These are phyloP conservation scores for Carterocephalus palaemon DNA, from an alignment of 2,888 invertebrate genomes.

Conservation along the genomic window DNA sequence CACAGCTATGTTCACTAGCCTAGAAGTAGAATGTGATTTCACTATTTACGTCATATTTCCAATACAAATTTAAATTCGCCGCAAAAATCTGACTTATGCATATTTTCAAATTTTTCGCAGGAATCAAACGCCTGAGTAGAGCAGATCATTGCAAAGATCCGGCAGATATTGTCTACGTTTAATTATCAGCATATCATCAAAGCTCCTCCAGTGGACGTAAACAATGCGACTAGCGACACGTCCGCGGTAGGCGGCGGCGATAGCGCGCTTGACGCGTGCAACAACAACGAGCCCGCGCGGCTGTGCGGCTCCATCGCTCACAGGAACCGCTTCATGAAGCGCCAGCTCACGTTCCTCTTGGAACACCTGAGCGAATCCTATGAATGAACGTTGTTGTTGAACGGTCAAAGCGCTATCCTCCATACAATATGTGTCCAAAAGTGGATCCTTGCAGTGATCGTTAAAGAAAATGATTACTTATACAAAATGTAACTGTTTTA, in stretches of 20 bases:
- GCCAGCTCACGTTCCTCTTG: constrained; percentile 79
- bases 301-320: constrained; percentile 74
- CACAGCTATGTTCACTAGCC: constrained; percentile 58
- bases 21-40: constrained; percentile 56
- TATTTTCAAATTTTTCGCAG: constrained; percentile 78
- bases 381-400: constrained; percentile 70
- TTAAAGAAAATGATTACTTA: constrained; percentile 53
- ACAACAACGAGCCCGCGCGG: constrained; percentile 65
- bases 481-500: constrained; percentile 68
- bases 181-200: constrained; percentile 81
- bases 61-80: constrained; percentile 41
- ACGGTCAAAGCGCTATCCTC: constrained; percentile 69
- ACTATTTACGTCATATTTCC: constrained; percentile 36
- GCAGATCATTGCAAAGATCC: constrained; percentile 91
- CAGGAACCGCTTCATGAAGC: constrained; percentile 72
- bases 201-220: constrained; percentile 72
- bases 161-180: constrained; percentile 87
- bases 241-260: constrained; percentile 59
- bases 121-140: constrained; percentile 94
- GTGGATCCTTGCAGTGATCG: constrained; percentile 80
- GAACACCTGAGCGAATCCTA: constrained; percentile 83
- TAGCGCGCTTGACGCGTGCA: constrained; percentile 64
- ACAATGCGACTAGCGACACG: constrained; percentile 60
- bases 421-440: constrained; percentile 66
- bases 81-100: constrained; percentile 59